Evolutionary conservation across 2,888 invertebrate species (phyloP).

Genomic region (Sepiola atlantica): DNA sequence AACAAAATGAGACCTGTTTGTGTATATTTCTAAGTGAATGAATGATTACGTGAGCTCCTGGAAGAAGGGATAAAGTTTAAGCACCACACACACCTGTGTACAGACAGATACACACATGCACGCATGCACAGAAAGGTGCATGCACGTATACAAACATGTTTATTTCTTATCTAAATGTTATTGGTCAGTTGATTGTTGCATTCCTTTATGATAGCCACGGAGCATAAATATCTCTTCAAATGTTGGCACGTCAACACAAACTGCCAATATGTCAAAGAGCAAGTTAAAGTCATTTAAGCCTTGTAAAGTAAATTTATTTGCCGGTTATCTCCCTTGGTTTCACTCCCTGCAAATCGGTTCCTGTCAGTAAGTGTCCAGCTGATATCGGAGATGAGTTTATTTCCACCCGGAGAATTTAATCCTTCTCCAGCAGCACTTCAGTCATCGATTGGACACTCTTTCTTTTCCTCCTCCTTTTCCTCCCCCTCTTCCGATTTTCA

Average conservation of each 20-base stretch:
- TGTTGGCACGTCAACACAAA: neutral
- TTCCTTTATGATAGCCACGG: neutral
- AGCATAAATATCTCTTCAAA: neutral
- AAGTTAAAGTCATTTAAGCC: neutral
- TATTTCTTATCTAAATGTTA: neutral
- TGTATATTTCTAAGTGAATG: too few relatives aligned
- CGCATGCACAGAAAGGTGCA: neutral
- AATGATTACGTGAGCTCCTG: too few relatives aligned
- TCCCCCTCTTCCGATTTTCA: too few relatives aligned
- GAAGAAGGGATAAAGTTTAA: too few relatives aligned
- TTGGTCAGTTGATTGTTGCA: neutral
- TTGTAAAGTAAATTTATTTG: conserved; percentile 9
- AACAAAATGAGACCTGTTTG: too few relatives aligned
- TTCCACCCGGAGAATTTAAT: neutral
- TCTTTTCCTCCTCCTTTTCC: too few relatives aligned
- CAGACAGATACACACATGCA: too few relatives aligned
- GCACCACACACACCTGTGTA: too few relatives aligned
- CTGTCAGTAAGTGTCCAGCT: neutral
- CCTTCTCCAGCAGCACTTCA: neutral
- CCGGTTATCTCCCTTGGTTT: neutral
- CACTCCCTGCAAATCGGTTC: neutral
- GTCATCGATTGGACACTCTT: neutral
- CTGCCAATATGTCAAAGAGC: neutral
- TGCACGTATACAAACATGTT: neutral
- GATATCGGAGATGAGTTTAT: neutral